Conservation (phyloP, 2,797 vertebrate species). For the Esox lucius region DNA sequence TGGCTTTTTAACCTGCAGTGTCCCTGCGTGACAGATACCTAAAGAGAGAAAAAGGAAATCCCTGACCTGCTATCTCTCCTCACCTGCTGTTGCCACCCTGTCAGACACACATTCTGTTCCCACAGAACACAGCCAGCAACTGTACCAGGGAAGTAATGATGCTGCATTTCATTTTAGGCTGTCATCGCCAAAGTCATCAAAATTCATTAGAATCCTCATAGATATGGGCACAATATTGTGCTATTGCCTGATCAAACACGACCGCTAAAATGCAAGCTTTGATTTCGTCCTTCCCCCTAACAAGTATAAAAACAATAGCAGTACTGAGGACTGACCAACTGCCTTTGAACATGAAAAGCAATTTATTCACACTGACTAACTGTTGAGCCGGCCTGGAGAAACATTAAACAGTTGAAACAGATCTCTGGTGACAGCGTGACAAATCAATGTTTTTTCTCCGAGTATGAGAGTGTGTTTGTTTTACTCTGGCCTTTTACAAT, state of each 20-base stretch:
- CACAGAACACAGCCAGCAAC: background rate
- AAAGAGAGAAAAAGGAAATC: slow-evolving; percentile 20
- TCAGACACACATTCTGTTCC: background rate
- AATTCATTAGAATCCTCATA: background rate
- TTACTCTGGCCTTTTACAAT: slow-evolving; percentile 39
- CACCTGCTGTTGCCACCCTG: background rate
- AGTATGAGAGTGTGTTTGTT: slow-evolving; percentile 51
- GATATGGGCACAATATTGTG: background rate
- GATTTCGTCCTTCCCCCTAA: background rate
- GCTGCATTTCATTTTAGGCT: background rate
- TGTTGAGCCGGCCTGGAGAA: slow-evolving; percentile 30
- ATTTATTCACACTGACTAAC: slow-evolving; percentile 29
- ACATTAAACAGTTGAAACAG: slow-evolving; percentile 41
- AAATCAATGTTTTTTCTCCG: slow-evolving; percentile 51
- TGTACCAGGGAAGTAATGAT: background rate
- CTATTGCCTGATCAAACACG: background rate
- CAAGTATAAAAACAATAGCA: slow-evolving; percentile 21
- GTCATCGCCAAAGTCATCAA: too few relatives aligned
- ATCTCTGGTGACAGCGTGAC: slow-evolving; percentile 53
- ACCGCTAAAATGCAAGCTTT: background rate
- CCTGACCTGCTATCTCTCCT: background rate
- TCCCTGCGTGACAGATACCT: slow-evolving; percentile 33
- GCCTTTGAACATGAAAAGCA: slow-evolving; percentile 24
- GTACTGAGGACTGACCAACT: slow-evolving; percentile 19
- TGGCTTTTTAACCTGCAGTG: slow-evolving; percentile 62